Conservation (phyloP, 1,140 invertebrate species). For the Plectrocnemia conspersa region DNA sequence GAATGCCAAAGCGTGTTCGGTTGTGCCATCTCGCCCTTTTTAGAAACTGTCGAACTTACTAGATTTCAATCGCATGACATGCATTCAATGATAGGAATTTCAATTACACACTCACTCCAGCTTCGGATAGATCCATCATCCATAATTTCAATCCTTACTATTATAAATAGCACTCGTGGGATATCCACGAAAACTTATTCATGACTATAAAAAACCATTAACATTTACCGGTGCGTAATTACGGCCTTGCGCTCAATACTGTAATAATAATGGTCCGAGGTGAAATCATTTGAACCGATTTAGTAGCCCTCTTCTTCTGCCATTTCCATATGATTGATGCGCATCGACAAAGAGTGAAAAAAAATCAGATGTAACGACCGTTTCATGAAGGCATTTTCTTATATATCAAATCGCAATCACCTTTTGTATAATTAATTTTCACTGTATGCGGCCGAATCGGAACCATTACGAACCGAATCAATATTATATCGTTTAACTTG, state of each 20-base stretch:
- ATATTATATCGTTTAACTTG: constrained; percentile 13
- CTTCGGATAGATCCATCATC: not conserved
- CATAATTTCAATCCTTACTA: too few relatives aligned
- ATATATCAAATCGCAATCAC: constrained; percentile 4
- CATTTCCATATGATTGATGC: constrained; percentile 15
- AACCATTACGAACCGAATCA: not conserved
- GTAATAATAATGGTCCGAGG: constrained; percentile 1
- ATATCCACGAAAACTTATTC: too few relatives aligned
- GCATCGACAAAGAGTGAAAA: not conserved
- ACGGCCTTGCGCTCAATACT: constrained; percentile 6
- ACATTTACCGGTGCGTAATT: constrained; percentile 3
- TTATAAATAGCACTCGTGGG: too few relatives aligned
- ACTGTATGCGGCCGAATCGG: not conserved
- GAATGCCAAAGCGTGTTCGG: constrained; percentile 26
- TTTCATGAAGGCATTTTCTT: not conserved
- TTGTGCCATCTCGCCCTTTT: constrained; percentile 15
- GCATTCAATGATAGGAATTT: not conserved
- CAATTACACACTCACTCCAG: not conserved
- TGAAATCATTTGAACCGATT: constrained; percentile 21
- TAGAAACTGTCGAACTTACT: too few relatives aligned
- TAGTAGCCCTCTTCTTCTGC: constrained; percentile 8
- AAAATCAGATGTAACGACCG: not conserved
- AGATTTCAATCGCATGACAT: too few relatives aligned
- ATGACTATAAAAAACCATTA: too few relatives aligned
- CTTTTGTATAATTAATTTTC: not conserved